Conservation (phyloP, 1,140 invertebrate species). For the Limonius californicus region DNA sequence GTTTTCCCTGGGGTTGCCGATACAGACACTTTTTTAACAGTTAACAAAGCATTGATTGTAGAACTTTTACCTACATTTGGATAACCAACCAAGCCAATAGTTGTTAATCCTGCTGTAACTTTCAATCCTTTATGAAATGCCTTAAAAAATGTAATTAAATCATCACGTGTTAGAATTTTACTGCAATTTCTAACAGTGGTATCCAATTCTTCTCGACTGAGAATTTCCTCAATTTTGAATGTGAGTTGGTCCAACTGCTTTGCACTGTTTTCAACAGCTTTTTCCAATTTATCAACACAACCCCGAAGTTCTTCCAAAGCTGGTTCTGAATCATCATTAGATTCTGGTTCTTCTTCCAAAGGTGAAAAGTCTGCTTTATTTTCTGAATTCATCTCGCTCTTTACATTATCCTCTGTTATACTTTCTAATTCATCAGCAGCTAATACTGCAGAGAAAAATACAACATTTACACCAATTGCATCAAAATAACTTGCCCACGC, state of each 20-base stretch:
- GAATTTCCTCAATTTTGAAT: conserved; percentile 28
- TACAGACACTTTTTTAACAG: conserved; percentile 90
- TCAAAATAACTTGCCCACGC: conserved; percentile 88
- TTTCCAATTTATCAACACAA: conserved; percentile 51
- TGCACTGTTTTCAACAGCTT: conserved; percentile 44
- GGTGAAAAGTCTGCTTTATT: conserved; percentile 46
- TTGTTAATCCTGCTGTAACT: conserved; percentile 58
- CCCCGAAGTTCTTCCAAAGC: conserved; percentile 19
- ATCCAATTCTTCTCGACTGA: conserved; percentile 7
- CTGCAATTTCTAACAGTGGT: conserved; percentile 33
- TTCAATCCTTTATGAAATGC: conserved; percentile 57
- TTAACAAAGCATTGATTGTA: conserved; percentile 91
- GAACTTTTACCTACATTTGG: conserved; percentile 99
- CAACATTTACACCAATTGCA: conserved; percentile 59
- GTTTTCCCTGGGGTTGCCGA: conserved; percentile 97
- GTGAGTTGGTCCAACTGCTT: conserved; percentile 50
- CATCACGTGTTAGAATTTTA: conserved; percentile 56
- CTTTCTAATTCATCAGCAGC: conserved; percentile 31
- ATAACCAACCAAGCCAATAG: conserved; percentile 94
- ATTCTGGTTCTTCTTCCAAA: conserved; percentile 50
- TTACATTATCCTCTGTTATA: conserved; percentile 32
- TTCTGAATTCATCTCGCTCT: conserved; percentile 47
- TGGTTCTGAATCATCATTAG: conserved; percentile 38
- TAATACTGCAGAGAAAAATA: conserved; percentile 79
- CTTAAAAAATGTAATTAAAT: conserved; percentile 66